Evolutionary conservation across 2,797 vertebrate species (phyloP).

Genomic region (Hoplostethus atlanticus): DNA sequence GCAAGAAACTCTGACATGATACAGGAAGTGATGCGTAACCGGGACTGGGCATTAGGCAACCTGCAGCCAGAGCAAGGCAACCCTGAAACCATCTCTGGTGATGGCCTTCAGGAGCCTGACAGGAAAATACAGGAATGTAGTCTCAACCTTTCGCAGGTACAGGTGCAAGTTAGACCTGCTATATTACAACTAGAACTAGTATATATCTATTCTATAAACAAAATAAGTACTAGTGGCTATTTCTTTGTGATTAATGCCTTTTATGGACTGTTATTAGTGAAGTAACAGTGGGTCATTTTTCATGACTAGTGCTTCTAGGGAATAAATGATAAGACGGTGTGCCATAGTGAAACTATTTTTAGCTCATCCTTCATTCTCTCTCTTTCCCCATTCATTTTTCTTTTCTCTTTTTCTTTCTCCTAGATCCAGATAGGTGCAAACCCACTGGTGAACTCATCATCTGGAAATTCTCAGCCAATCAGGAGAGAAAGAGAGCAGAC

Average conservation of each 20-base stretch:
- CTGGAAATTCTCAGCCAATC: conserved; percentile 22
- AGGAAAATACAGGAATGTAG: conserved; percentile 13
- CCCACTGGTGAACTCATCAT: conserved; percentile 13
- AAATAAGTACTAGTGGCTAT: too few species aligned
- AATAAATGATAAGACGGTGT: too few species aligned
- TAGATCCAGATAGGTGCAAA: conserved; percentile 7
- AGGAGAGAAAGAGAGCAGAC: conserved; percentile 16
- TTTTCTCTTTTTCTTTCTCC: conserved; percentile 13
- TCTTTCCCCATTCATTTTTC: neutral
- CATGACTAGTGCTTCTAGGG: too few species aligned
- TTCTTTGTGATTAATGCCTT: too few species aligned
- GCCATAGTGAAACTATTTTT: neutral
- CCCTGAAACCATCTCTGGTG: neutral
- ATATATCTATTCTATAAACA: too few species aligned
- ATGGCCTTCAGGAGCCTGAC: conserved; percentile 12
- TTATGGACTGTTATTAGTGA: too few species aligned
- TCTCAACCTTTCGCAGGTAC: conserved; percentile 31
- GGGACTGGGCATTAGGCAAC: conserved; percentile 35
- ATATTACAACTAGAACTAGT: too few species aligned
- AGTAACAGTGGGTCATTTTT: too few species aligned
- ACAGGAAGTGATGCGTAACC: conserved; percentile 39
- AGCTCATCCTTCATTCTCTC: neutral
- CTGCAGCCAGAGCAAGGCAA: conserved; percentile 8
- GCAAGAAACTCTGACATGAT: conserved; percentile 55
- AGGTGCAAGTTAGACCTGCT: conserved; percentile 17